Percentiles rank a stretch among this genome's conserved stretches.
phyloP scores from a whole-genome alignment of 2,888 invertebrate species.

The Acronicta aceris region DNA sequence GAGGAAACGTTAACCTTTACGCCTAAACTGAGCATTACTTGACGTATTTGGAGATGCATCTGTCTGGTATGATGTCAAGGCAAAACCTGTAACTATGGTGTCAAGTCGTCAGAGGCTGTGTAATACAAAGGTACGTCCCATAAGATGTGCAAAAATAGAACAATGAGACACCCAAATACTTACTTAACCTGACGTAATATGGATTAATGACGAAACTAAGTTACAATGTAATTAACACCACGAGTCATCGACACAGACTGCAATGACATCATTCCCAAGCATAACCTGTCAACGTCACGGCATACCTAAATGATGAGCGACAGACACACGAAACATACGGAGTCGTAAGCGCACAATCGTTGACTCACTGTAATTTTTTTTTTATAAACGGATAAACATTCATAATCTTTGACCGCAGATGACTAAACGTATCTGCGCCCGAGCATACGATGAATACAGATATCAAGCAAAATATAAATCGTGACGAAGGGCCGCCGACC shows the following conservation, averaged over 20 bases:
- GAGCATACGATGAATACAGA: slow-evolving; percentile 30
- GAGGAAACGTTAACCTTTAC: slow-evolving; percentile 71
- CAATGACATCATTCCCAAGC: slow-evolving; percentile 76
- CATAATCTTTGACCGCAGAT: slow-evolving; percentile 36
- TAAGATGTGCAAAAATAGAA: slow-evolving; percentile 36
- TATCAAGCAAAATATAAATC: slow-evolving; percentile 35
- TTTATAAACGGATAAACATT: slow-evolving; percentile 34
- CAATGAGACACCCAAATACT: slow-evolving; percentile 37
- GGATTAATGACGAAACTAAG: slow-evolving; percentile 49
- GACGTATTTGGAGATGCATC: slow-evolving; percentile 26
- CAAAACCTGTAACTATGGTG: slow-evolving; percentile 31
- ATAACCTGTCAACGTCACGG: slow-evolving; percentile 71
- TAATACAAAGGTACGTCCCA: slow-evolving; percentile 31
- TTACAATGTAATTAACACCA: slow-evolving; percentile 35
- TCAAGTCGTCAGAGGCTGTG: slow-evolving; percentile 25
- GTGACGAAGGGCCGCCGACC: slow-evolving; percentile 66
- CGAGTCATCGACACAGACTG: slow-evolving; percentile 57
- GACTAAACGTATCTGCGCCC: slow-evolving; percentile 43
- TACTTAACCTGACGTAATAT: slow-evolving; percentile 41
- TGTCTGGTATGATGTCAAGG: slow-evolving; percentile 47
- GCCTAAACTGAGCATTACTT: slow-evolving; percentile 58
- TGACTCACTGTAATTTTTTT: slow-evolving; percentile 59
- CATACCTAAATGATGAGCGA: slow-evolving; percentile 73
- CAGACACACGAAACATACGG: slow-evolving; percentile 59
- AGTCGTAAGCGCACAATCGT: slow-evolving; percentile 44